phyloP scores from a whole-genome alignment of 2,797 vertebrate genomes.

The Leptoclinus maculatus region DNA sequence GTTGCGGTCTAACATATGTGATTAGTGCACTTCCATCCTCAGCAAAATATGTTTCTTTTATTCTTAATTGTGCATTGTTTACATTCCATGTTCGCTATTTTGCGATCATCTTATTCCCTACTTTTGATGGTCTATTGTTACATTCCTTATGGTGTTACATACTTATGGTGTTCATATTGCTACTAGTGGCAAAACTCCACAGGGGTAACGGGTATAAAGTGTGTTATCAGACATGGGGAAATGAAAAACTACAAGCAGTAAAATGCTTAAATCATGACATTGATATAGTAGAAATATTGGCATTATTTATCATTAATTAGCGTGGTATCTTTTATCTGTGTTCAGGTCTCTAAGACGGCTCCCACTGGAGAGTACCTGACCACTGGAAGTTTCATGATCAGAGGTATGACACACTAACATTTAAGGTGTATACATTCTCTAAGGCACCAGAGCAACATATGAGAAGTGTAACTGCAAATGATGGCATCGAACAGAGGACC shows the following conservation, averaged over 20 bases:
- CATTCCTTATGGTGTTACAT: no score
- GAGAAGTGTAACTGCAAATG: background rate
- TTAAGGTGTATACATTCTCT: background rate
- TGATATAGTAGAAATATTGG: background rate
- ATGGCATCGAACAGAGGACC: background rate
- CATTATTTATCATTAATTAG: background rate
- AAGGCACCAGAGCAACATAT: background rate
- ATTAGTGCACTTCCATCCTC: no score
- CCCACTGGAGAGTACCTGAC: slow-evolving; percentile 98
- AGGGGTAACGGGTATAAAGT: no score
- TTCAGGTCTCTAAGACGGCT: slow-evolving; percentile 97
- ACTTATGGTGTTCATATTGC: no score
- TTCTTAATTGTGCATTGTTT: no score
- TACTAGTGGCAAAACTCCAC: no score
- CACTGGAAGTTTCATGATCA: slow-evolving; percentile 99
- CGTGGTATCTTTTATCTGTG: background rate
- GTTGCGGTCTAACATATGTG: no score
- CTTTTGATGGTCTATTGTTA: no score
- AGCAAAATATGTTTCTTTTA: no score
- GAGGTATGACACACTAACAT: slow-evolving; percentile 84
- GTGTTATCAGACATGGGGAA: background rate
- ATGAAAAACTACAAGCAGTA: background rate
- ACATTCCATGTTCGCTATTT: no score
- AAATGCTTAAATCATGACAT: background rate
- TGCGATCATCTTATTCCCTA: no score